A percentile compares a stretch with the other conserved stretches of the same genome.
These are phyloP conservation scores for Ploceus nigricollis DNA, from an alignment of 2,113 vertebrate genomes.

Conservation along the genomic window DNA sequence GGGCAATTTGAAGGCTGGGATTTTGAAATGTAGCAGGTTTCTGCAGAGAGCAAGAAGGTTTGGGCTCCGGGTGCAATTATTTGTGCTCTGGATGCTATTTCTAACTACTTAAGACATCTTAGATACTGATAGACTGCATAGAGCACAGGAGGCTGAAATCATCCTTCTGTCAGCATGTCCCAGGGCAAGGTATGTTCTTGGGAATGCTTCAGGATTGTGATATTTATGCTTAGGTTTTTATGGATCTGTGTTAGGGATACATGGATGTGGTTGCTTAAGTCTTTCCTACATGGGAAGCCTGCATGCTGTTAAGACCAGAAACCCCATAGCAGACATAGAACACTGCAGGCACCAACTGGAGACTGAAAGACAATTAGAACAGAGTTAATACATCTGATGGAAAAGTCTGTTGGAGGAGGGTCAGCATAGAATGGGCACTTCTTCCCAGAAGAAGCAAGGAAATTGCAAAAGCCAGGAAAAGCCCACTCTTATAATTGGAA, in stretches of 20 bases:
- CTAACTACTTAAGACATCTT: neutral
- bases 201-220: neutral
- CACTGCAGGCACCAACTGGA: neutral
- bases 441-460: neutral
- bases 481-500: conserved; percentile 8
- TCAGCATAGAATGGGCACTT: neutral
- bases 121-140: neutral
- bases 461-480: neutral
- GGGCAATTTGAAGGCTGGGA: neutral
- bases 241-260: neutral
- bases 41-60: neutral
- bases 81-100: neutral
- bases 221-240: neutral
- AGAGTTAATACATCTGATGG: neutral
- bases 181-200: neutral
- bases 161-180: fast-evolving
- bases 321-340: neutral
- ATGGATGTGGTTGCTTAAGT: neutral
- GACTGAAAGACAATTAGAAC: neutral
- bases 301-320: neutral
- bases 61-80: neutral
- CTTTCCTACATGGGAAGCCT: fast-evolving
- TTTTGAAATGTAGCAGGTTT: neutral
- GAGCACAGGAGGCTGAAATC: neutral
- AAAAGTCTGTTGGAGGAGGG: neutral